phyloP scores from a whole-genome alignment of 2,888 invertebrate species.

The Drosophila anomalata region DNA sequence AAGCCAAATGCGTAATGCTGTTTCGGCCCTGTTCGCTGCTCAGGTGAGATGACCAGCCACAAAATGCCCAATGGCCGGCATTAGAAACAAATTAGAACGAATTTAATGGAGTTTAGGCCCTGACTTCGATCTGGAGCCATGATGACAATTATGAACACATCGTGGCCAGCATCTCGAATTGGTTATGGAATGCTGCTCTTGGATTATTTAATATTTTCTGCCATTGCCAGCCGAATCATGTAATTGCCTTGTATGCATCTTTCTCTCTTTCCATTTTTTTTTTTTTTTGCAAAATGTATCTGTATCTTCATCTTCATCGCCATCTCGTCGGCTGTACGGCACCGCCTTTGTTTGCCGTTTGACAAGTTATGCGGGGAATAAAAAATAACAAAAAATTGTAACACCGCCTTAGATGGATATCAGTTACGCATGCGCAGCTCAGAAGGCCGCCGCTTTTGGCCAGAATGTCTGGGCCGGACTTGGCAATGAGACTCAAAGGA shows the following conservation, averaged over 20 bases:
- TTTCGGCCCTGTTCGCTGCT: neutral
- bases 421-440: conserved; percentile 69
- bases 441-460: conserved; percentile 22
- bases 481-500: conserved; percentile 1
- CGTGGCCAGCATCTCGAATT: conserved; percentile 23
- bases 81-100: conserved; percentile 44
- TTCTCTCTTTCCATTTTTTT: conserved; percentile 24
- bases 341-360: conserved; percentile 70
- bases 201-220: conserved; percentile 70
- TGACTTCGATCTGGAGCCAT: conserved; percentile 3
- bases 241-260: conserved; percentile 61
- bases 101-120: conserved; percentile 38
- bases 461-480: conserved; percentile 19
- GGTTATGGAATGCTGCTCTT: conserved; percentile 53
- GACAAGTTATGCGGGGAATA: conserved; percentile 65
- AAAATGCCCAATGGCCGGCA: conserved; percentile 6
- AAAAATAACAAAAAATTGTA: conserved; percentile 55
- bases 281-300: conserved; percentile 56
- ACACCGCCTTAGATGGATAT: conserved; percentile 73
- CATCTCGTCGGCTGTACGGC: conserved; percentile 17
- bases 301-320: conserved; percentile 45
- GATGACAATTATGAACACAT: conserved; percentile 64
- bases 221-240: conserved; percentile 58
- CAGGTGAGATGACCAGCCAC: conserved; percentile 35
- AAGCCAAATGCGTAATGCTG: conserved; percentile 32